Evolutionary conservation across 2,888 invertebrate species (phyloP).

Genomic region (Agrochola circellaris): DNA sequence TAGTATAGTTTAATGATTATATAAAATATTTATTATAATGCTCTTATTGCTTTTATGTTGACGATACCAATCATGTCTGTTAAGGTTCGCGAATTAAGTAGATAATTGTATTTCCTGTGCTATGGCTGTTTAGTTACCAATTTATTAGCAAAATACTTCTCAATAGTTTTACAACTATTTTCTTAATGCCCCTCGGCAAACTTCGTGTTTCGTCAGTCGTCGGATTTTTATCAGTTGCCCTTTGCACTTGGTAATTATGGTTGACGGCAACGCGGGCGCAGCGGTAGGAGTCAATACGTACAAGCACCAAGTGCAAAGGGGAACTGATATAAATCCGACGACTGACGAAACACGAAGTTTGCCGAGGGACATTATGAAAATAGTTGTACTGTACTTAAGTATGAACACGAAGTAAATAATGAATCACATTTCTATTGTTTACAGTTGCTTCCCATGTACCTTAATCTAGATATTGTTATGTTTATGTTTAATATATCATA

Average conservation of each 20-base stretch:
- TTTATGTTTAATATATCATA: conserved; percentile 42
- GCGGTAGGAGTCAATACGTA: no score
- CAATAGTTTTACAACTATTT: neutral
- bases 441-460: conserved; percentile 47
- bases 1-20: no score
- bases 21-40: neutral
- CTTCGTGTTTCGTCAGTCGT: no score
- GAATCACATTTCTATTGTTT: conserved; percentile 33
- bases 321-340: no score
- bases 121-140: neutral
- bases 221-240: no score
- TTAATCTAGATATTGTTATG: conserved; percentile 42
- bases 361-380: no score
- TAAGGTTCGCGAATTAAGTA: neutral
- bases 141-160: conserved; percentile 10
- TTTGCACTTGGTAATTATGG: no score
- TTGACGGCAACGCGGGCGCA: no score
- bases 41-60: neutral
- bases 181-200: no score
- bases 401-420: neutral
- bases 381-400: neutral
- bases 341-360: no score
- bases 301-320: no score
- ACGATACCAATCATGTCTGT: neutral
- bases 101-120: neutral